Evolutionary conservation across 2,888 invertebrate species (phyloP), one percentile per base, ranked within the genome.

Genomic region (Drosophila infuscata): DNA sequence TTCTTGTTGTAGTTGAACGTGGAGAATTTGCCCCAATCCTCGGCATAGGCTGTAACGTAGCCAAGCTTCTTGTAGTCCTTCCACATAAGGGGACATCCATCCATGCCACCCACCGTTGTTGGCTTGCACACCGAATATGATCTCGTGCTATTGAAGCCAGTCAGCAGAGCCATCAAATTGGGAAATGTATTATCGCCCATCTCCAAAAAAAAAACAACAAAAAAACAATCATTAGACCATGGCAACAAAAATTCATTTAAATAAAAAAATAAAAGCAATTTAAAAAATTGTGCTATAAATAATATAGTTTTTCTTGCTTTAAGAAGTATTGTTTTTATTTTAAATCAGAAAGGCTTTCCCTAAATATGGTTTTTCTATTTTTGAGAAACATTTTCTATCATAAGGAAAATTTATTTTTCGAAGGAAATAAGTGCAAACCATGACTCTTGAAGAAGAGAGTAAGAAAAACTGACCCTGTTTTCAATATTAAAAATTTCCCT

Each of bases 161-260:
- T 95, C 5, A 97, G 93, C 51, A 97, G 94, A 0, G 98, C 97
- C 94, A 98, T 96, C 64, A 98, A 92, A 93, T 98, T 99, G 0
- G 98, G 97, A 90, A 96, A 97, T 0, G 98, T 98, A 84, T 98
- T 98, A 84, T 98, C 98, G 1, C 95, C 97, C 77, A 97, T 95
- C 95, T 97, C 85, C 1, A 51, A 29, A 69, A 29, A 58, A 52
- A 15, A 12, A 9, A 52, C 1, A 25, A 46, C 20, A 25, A 25
- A 52, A 15, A 12, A 9, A 52, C 25, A 25, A 46, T 49, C 20
- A n/a, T 56, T 11, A 36, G 3, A 49, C 12, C 3, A n/a, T 29
- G 15, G 12, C 20, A 46, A 46, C 20, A 20, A 2, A 7, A 46
- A 20, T 46, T 12, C 11, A 20, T 12, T 46, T 20, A 43, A 43